Base-by-base conservation (phyloP, 2,797 vertebrate genomes). In the Muscicapa striata region DNA sequence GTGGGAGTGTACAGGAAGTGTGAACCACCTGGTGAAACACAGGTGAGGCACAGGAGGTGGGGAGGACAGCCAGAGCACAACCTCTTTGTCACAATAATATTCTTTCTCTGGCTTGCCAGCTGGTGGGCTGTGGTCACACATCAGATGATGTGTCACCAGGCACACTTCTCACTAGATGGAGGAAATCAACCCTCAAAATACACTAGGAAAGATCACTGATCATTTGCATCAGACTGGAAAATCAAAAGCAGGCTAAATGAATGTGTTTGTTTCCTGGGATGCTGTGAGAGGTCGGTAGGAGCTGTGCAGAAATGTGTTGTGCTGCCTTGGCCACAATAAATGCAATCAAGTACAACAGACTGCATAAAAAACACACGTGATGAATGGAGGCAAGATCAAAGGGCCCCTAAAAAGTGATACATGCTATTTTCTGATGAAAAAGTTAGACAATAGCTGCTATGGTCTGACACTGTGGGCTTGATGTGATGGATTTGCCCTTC, bases 191-290 rank as follows among this genome's bases (percentile, higher is more conserved):
- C n/a, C 24, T 84, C 61, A 64, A 77, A 89, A 90, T n/a, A 10
- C 26, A 2, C 22, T 27, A 22, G 74, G 51, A 87, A 91, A 91
- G 61, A 89, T 95, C 87, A 90, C 24, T 46, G 45, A 82, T 76
- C 41, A 84, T 59, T 83, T 87, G 43, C 78, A 94, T 49, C 54
- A 38, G 64, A 64, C 58, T 76, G 78, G 75, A 91, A 72, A 82
- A 89, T 64, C 57, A 66, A 84, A 84, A 92, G 16, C 30, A 72
- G 30, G 14, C 23, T 73, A 70, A 76, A 91, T 72, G 4, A 74
- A 18, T 27, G 62, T 23, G 14, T 20, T 73, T 15, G 11, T 83
- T 79, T 55, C 41, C 55, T 49, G 64, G 62, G 51, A 48, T 40
- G 86, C 13, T 79, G 48, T 15, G 34, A 48, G 78, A 79, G 49